Base-by-base conservation (phyloP, 2,797 vertebrate genomes). In the Leptodactylus fallax region DNA sequence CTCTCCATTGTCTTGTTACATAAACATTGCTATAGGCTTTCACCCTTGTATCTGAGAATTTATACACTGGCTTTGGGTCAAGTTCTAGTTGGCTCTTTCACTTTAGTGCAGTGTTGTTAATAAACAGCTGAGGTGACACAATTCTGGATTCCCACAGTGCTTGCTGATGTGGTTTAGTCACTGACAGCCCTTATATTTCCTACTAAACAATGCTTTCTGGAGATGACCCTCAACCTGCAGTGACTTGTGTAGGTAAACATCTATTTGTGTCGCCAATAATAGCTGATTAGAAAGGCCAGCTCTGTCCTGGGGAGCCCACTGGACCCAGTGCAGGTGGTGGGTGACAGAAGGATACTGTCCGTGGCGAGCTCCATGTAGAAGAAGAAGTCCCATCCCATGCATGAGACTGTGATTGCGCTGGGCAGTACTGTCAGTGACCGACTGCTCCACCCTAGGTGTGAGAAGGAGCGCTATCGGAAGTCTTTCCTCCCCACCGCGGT, bases 21-120 rank as follows among this genome's bases (percentile, higher is more conserved):
- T 84, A 84, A 60, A 84, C 53, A 84, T 74, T 74, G 25, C 51
- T 74, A 49, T 74, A 84, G 69, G 69, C 53, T 74, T 84, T 84
- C 67, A 60, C 2, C 55, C 69, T 60, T 74, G 53, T 60, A 84
- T 47, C 53, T 74, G 69, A 84, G 69, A 84, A 47, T 71, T 74
- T 36, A 60, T 90, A 87, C 89, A 90, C 90, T 90, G 92, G 92
- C 88, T 91, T 55, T 65, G 87, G 85, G 90, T 90, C 90, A 91
- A 92, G 85, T 83, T 36, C 83, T 91, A 91, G 90, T 90, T 91
- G 82, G 5, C 65, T 80, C 27, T n/a, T 71, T 58, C 49, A 71
- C 63, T 69, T 83, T 71, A 67, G 47, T 25, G 55, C 53, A 84
- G 17, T 76, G 21, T 56, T 58, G 69, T 60, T 60, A n/a, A 51